Evolutionary conservation across 2,797 vertebrate genomes (phyloP), one percentile per base, ranked within the genome.

Genomic region (Buceros bicornis): DNA sequence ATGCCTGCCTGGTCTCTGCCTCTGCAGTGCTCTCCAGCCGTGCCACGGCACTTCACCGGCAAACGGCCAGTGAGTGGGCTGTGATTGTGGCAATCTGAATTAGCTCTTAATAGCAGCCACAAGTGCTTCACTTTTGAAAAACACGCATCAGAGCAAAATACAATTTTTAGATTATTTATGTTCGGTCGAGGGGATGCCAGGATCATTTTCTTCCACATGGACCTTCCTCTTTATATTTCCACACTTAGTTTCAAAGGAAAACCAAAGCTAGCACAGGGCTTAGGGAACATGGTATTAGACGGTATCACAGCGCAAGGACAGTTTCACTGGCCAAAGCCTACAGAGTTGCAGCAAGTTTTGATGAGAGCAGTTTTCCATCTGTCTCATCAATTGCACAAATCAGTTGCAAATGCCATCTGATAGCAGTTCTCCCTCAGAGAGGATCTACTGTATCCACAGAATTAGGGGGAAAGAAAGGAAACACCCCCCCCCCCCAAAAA

Each of bases 321-420:
- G 65, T 77, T 47, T 62, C 51, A 42, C 20, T 70, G 78, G 87
- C 93, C 87, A 94, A 79, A 89, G 67, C 56, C 28, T 40, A 66
- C 56, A 87, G 65, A 51, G 65, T 21, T 69, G 67, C 26, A 82
- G 45, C 21, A 43, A 13, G 64, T 28, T 51, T 90, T 80, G 43
- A 79, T 82, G 74, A 81, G 70, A 82, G 91, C 85, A 93, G 82
- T 94, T 97, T 97, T 85, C 71, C 91, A 94, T 97, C 97, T 97
- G 95, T 96, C 96, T 97, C 89, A 31, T 74, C 57, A 88, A n/a
- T 58, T 76, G 88, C 95, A 66, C 82, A 90, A 65, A 77, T 76
- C 5, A 74, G 79, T 69, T 82, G 77, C 87, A 87, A 84, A 79
- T 45, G 60, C 78, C 61, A 35, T 77, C 8, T 87, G 42, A 47